These are phyloP conservation scores for Melospiza melodia DNA, from an alignment of 2,113 vertebrate species.

Conservation along the genomic window DNA sequence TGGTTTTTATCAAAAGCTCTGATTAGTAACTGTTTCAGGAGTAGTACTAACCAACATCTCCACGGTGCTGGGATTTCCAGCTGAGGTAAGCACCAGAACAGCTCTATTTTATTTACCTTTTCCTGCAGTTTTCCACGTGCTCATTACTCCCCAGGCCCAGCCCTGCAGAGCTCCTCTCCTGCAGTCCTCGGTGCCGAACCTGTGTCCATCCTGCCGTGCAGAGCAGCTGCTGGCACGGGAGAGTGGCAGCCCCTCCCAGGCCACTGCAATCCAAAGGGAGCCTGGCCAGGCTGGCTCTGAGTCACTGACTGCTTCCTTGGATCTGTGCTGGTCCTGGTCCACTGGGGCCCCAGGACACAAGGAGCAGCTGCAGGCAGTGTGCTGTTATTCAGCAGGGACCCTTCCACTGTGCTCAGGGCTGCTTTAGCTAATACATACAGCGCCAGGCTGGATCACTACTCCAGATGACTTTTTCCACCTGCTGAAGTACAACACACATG, in stretches of 20 bases:
- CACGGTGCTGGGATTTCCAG: accelerated
- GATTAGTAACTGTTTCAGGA: neutral
- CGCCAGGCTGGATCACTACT: neutral
- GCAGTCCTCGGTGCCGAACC: neutral
- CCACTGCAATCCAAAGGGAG: no score
- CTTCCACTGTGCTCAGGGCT: neutral
- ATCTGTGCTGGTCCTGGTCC: accelerated
- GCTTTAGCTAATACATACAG: neutral
- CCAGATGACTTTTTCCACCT: neutral
- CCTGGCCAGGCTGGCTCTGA: neutral
- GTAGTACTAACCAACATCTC: accelerated
- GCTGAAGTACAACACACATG: neutral
- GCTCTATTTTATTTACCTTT: neutral
- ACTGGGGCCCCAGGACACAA: accelerated
- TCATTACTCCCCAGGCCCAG: neutral
- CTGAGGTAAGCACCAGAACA: neutral
- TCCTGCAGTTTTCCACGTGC: neutral
- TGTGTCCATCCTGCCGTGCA: accelerated
- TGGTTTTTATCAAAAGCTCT: neutral
- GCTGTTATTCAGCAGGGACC: neutral
- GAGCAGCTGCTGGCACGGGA: neutral
- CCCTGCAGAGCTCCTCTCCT: neutral
- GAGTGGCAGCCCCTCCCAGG: accelerated
- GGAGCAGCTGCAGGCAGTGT: neutral
- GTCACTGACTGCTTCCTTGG: accelerated